Conservation (phyloP, 2,113 vertebrate genomes). For the Aegithalos caudatus region DNA sequence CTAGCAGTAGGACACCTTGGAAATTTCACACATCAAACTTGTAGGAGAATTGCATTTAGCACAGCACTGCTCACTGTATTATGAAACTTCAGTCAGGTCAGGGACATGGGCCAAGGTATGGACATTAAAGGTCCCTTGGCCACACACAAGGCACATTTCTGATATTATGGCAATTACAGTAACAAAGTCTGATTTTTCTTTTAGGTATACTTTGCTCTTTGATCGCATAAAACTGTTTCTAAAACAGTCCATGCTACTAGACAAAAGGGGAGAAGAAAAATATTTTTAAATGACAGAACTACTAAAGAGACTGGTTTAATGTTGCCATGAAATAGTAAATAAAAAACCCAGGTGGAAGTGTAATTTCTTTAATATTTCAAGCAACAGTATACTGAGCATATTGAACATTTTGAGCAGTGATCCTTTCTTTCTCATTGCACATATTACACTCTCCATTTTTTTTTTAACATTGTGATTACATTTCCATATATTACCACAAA, state of each 20-base stretch:
- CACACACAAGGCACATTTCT: not conserved
- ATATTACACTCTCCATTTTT: not conserved
- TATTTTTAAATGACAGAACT: not conserved
- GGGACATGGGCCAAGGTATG: not conserved
- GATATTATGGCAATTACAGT: not conserved
- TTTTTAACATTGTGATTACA: not conserved
- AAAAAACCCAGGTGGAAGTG: not conserved
- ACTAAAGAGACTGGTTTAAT: not conserved
- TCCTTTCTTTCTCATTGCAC: not conserved
- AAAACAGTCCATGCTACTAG: not conserved
- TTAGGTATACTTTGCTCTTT: not conserved
- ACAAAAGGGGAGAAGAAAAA: not conserved
- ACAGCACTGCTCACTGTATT: not conserved
- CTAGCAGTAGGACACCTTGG: not conserved
- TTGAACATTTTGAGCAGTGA: not conserved
- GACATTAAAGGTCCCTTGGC: rapidly evolving
- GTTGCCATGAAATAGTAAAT: not conserved
- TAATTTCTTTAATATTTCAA: not conserved
- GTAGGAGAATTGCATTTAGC: not conserved
- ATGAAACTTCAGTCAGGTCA: not conserved
- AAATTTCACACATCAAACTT: not conserved
- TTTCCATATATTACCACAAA: not conserved
- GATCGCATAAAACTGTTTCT: not conserved
- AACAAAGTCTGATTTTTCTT: not conserved
- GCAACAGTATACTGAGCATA: not conserved